These are phyloP conservation scores for Tetranychus urticae DNA, from an alignment of 1,140 invertebrate genomes.

Conservation along the genomic window DNA sequence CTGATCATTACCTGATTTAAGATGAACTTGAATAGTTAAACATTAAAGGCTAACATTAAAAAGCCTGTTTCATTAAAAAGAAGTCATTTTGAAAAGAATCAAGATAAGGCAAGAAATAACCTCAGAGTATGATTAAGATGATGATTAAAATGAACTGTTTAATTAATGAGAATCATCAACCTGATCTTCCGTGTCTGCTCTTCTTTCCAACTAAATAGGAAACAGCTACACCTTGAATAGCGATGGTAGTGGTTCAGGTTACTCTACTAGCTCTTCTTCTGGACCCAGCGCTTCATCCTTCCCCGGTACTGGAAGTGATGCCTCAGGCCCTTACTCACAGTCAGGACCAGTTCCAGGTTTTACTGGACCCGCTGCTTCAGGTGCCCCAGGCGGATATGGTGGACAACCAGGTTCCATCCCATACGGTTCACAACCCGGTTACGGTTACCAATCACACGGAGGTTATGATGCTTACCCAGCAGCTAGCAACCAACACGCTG, in stretches of 20 bases:
- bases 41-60: too few species aligned
- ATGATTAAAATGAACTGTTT: too few species aligned
- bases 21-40: too few species aligned
- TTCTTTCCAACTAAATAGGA: neutral
- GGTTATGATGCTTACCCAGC: conserved; percentile 2
- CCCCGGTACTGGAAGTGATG: neutral
- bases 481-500: conserved; percentile 1
- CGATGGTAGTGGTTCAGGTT: neutral
- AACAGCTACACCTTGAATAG: neutral
- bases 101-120: too few species aligned
- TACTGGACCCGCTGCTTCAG: neutral
- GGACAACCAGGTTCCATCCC: neutral
- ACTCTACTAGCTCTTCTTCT: neutral
- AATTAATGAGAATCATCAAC: neutral
- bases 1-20: too few species aligned
- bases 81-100: too few species aligned
- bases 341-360: neutral
- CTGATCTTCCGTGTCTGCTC: neutral
- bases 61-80: too few species aligned
- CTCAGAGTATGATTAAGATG: too few species aligned
- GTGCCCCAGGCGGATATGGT: neutral
- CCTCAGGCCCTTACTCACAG: neutral
- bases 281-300: neutral
- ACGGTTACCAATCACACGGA: neutral
- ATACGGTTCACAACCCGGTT: neutral